These are phyloP conservation scores for Chionomys nivalis DNA, from an alignment of 2,113 vertebrate species.

Conservation along the genomic window DNA sequence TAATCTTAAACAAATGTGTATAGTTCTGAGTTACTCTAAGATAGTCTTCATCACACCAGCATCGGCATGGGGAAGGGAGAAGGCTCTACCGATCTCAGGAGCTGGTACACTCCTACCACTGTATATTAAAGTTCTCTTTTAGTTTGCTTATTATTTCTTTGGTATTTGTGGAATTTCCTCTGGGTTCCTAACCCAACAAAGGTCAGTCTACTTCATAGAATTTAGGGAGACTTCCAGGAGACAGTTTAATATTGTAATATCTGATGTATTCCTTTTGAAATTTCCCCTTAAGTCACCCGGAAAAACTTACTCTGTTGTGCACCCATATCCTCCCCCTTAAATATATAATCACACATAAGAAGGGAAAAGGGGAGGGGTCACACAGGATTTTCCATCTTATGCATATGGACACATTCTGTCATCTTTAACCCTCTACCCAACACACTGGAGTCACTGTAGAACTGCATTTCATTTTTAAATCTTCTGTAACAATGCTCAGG, in stretches of 20 bases:
- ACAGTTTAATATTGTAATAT: too few species aligned
- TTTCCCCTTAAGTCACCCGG: too few species aligned
- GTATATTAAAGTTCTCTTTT: neutral
- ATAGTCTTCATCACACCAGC: neutral
- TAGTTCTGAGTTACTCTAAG: neutral
- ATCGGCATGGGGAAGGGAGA: neutral
- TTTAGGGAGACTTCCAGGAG: too few species aligned
- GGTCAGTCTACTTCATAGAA: too few species aligned
- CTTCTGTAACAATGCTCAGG: neutral
- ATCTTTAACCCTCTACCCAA: neutral
- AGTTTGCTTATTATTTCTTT: neutral
- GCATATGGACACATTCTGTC: neutral
- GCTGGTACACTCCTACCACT: neutral
- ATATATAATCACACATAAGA: too few species aligned
- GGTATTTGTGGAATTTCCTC: too few species aligned
- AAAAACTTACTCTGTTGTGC: too few species aligned
- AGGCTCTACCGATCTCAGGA: neutral
- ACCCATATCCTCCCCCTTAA: too few species aligned
- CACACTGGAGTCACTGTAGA: neutral
- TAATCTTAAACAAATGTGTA: too few species aligned
- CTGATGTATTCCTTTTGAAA: too few species aligned
- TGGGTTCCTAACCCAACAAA: too few species aligned
- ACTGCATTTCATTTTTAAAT: neutral
- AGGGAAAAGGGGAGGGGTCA: too few species aligned
- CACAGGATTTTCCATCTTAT: neutral